Conservation (phyloP, 2,113 vertebrate species). For the Suncus etruscus region DNA sequence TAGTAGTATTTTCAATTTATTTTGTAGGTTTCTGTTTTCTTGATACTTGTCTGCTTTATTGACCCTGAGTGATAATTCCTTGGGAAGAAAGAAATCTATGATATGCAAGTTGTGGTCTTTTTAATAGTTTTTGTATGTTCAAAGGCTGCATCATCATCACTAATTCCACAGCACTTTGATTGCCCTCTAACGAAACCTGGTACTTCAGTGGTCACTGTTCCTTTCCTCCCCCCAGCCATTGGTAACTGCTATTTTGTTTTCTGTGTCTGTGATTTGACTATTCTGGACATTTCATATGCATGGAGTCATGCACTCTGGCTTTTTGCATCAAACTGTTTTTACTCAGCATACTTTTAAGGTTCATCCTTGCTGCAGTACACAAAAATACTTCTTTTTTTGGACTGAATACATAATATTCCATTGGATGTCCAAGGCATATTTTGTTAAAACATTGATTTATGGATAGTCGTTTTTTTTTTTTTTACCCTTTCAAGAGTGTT, state of each 20-base stretch:
- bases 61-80: background rate
- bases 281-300: background rate
- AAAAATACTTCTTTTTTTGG: background rate
- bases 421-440: background rate
- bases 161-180: slow-evolving; percentile 1
- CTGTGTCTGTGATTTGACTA: background rate
- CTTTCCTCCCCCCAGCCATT: background rate
- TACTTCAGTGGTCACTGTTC: background rate
- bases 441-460: background rate
- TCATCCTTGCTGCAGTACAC: background rate
- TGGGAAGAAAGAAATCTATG: background rate
- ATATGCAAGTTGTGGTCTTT: background rate
- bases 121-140: background rate
- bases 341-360: background rate
- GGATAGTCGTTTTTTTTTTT: background rate
- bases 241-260: background rate
- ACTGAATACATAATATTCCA: background rate
- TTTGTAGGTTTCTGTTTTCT: slow-evolving; percentile 13
- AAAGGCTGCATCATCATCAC: background rate
- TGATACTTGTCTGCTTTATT: background rate
- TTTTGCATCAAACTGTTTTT: background rate
- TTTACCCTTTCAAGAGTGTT: background rate
- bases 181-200: background rate
- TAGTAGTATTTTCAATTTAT: background rate
- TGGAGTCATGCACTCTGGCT: background rate